These are phyloP conservation scores for Mimumesa dahlbomi DNA, from an alignment of 2,888 invertebrate genomes.

Conservation along the genomic window DNA sequence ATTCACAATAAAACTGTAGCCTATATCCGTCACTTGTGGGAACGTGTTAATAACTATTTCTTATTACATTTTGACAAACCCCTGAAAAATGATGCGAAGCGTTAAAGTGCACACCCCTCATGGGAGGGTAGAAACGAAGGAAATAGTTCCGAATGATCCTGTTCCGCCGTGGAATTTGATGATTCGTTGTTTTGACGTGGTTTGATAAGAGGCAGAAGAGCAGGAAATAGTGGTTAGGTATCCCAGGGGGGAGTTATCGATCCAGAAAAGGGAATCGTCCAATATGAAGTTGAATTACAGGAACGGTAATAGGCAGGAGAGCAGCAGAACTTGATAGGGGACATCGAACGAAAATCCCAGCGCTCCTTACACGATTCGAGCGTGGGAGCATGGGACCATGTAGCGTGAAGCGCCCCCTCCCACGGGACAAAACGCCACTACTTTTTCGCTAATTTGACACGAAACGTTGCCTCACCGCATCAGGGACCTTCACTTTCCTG, in stretches of 20 bases:
- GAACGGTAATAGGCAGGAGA: slow-evolving; percentile 19
- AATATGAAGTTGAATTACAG: slow-evolving; percentile 63
- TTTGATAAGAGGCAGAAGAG: slow-evolving; percentile 1
- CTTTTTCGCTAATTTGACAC: slow-evolving; percentile 68
- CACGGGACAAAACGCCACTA: slow-evolving; percentile 62
- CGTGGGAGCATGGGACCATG: too few species aligned
- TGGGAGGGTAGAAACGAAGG: too few species aligned
- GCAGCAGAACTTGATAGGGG: too few species aligned
- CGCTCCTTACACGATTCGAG: slow-evolving; percentile 58
- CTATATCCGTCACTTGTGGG: too few species aligned
- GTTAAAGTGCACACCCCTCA: too few species aligned
- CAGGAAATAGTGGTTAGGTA: slow-evolving; percentile 12
- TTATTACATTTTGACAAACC: too few species aligned
- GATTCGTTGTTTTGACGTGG: slow-evolving; percentile 2
- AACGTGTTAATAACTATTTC: too few species aligned
- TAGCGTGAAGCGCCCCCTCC: slow-evolving; percentile 52
- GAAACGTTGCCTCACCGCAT: slow-evolving; percentile 60
- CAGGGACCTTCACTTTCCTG: slow-evolving; percentile 35
- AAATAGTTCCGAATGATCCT: too few species aligned
- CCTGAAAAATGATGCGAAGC: too few species aligned
- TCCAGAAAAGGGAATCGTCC: slow-evolving; percentile 54
- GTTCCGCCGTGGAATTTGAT: not conserved
- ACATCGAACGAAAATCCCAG: slow-evolving; percentile 59
- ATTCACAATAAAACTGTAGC: too few species aligned
- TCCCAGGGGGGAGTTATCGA: slow-evolving; percentile 55